Conservation (phyloP, 2,113 vertebrate genomes). For the Chaetura pelagica region DNA sequence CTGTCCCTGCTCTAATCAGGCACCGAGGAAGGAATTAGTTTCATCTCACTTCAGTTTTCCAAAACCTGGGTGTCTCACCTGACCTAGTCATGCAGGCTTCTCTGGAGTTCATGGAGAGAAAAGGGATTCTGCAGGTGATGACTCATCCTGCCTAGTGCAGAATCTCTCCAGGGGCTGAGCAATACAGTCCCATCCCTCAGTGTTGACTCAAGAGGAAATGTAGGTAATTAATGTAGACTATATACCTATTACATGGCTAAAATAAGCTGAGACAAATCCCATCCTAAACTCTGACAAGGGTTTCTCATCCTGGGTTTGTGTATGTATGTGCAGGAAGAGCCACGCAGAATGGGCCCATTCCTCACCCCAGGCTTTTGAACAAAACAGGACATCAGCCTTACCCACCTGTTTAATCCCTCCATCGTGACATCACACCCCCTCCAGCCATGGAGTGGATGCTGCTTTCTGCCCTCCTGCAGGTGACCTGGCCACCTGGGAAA, state of each 20-base stretch:
- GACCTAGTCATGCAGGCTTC: background rate
- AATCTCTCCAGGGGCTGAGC: background rate
- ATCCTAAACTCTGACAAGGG: background rate
- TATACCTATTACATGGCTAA: background rate
- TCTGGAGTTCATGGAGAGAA: background rate
- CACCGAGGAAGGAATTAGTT: background rate
- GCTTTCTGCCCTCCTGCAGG: background rate
- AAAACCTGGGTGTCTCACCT: background rate
- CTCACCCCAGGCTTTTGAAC: background rate
- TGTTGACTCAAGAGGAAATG: background rate
- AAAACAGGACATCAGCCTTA: background rate
- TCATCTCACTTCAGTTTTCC: background rate
- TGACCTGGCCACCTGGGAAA: background rate
- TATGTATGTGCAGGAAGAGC: fast-evolving
- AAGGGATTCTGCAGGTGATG: background rate
- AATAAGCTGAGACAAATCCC: background rate
- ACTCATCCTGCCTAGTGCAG: background rate
- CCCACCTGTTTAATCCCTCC: background rate
- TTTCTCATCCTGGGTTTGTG: background rate
- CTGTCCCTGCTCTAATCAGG: background rate
- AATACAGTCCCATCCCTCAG: fast-evolving
- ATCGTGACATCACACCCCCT: background rate
- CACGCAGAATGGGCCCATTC: background rate
- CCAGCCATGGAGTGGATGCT: background rate
- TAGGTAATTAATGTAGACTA: background rate